Evolutionary conservation across 2,113 vertebrate genomes (phyloP).

Genomic region (Crocuta crocuta): DNA sequence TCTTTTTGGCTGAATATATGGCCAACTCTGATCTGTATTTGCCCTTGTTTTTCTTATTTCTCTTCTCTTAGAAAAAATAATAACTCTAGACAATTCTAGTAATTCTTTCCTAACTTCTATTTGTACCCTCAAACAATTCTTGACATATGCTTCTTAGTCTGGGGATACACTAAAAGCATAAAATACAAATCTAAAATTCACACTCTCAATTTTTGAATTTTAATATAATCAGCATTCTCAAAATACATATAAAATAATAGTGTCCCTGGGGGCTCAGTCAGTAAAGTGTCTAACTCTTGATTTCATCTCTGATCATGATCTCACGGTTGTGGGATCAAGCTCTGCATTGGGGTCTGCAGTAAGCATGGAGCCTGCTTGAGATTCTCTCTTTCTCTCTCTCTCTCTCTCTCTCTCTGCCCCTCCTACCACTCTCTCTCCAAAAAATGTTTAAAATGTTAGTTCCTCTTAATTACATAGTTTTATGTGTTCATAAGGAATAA

Average conservation of each 20-base stretch:
- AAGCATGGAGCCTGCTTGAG: too few species aligned
- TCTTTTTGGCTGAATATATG: neutral
- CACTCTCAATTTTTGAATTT: neutral
- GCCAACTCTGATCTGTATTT: slow-evolving; percentile 33
- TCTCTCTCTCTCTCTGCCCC: too few species aligned
- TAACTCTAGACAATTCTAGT: slow-evolving; percentile 46
- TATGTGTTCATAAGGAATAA: slow-evolving; percentile 24
- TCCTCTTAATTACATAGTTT: neutral
- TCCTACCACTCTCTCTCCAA: too few species aligned
- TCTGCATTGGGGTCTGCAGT: too few species aligned
- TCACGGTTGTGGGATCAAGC: too few species aligned
- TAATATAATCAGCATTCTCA: slow-evolving; percentile 52
- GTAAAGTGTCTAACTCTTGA: too few species aligned
- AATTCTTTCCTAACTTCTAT: slow-evolving; percentile 54
- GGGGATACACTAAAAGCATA: neutral
- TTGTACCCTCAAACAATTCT: neutral
- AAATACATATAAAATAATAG: slow-evolving; percentile 12
- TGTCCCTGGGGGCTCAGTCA: neutral
- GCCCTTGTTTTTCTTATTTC: neutral
- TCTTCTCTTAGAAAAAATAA: slow-evolving; percentile 42
- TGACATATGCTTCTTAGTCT: slow-evolving; percentile 47
- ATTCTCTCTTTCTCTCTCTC: too few species aligned
- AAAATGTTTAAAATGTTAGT: neutral
- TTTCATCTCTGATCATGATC: too few species aligned
- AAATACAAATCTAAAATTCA: slow-evolving; percentile 63